Conservation (phyloP, 1,140 invertebrate genomes). For the Proctacanthus coquilletti region DNA sequence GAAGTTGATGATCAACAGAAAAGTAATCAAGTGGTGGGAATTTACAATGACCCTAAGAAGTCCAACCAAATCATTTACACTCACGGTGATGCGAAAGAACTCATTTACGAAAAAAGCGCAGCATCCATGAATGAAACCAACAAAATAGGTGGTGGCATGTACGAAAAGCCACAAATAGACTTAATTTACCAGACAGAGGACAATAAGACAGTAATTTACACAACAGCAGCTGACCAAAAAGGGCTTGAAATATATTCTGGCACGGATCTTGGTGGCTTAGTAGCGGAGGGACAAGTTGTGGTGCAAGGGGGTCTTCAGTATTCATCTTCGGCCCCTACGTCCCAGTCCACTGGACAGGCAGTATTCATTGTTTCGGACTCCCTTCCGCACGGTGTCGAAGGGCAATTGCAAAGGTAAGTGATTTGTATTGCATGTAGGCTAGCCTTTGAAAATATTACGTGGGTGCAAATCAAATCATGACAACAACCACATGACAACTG, state of each 20-base stretch:
- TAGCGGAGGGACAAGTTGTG: constrained; percentile 27
- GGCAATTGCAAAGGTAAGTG: constrained; percentile 28
- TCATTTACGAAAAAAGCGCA: constrained; percentile 35
- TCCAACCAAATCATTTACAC: constrained; percentile 28
- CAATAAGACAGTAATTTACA: constrained; percentile 65
- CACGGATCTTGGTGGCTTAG: constrained; percentile 32
- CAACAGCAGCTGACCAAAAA: constrained; percentile 41
- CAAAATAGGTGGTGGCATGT: constrained; percentile 11
- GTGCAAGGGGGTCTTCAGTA: constrained; percentile 25
- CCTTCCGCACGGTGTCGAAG: constrained; percentile 18
- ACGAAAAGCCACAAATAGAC: constrained; percentile 52
- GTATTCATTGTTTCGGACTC: constrained; percentile 26
- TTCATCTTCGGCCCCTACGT: constrained; percentile 14
- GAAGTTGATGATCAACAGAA: constrained; percentile 4
- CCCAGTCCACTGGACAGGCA: constrained; percentile 16
- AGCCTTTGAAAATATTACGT: no score
- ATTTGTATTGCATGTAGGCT: no score
- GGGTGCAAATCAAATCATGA: no score
- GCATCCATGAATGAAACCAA: constrained; percentile 34
- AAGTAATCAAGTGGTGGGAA: constrained; percentile 20
- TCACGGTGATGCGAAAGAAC: constrained; percentile 26
- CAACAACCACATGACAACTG: no score
- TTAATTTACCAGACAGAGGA: constrained; percentile 68
- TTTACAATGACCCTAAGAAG: constrained; percentile 28
- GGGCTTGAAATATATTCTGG: constrained; percentile 33